Base-by-base conservation (phyloP, 2,797 vertebrate genomes). In the Pelodytes ibericus region DNA sequence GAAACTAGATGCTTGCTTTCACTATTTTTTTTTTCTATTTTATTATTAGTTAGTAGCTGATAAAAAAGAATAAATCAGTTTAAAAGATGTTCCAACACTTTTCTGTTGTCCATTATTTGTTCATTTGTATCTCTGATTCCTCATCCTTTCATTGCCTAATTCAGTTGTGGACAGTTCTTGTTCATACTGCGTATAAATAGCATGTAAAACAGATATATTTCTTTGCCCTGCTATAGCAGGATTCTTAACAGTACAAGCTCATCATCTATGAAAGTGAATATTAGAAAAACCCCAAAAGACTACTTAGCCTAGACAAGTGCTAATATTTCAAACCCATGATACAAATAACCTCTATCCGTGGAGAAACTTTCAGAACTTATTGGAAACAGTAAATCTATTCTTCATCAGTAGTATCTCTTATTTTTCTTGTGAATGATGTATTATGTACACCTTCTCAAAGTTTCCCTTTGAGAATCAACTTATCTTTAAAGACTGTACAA, bases 371-470 rank as follows among this genome's bases (percentile, higher is more conserved):
- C 67, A 69, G 41, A 65, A 74, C 77, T 79, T 79, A 79, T 79
- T 79, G 77, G 58, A 79, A 79, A 79, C 71, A 68, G 64, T 79
- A 79, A 79, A 79, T 79, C 77, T 79, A 68, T 79, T 73, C 44
- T 69, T 79, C 71, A 79, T 67, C 31, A 62, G 64, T 63, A 69
- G 56, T 58, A 44, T 69, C 58, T 69, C 64, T 79, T 79, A 69
- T 79, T 79, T 79, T 73, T 69, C 77, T 73, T 33, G 53, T 79
- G 77, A 79, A 79, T 79, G 77, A 74, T 68, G 44, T 60, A 79
- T 68, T 66, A 20, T 58, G 57, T 74, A 49, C 25, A 26, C 62
- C 63, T 53, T 51, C 70, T 79, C 71, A 72, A 72, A 73, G 49
- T 72, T 67, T 72, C 22, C 69, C 62, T 29, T 53, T 53, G 63